Conservation (phyloP, 2,113 vertebrate genomes). For the Eublepharis macularius region DNA sequence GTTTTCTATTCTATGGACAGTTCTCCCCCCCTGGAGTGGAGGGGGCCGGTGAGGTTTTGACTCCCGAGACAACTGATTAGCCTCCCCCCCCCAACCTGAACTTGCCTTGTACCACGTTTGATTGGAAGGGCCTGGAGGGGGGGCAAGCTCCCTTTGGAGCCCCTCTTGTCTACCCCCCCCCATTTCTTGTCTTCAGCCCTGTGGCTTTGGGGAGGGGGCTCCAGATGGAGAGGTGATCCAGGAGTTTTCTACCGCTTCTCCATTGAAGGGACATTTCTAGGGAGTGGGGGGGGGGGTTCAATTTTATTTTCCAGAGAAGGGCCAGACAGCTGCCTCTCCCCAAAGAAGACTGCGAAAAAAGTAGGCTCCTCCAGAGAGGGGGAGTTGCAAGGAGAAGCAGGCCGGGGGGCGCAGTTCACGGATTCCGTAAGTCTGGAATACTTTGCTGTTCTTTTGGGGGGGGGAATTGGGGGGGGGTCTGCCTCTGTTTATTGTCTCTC, state of each 20-base stretch:
- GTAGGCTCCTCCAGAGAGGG: not conserved
- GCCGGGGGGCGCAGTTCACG: conserved; percentile 11
- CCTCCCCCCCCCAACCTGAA: not conserved
- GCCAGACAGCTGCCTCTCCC: not conserved
- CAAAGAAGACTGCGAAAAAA: not conserved
- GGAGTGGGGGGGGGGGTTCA: not conserved
- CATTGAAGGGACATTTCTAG: not conserved
- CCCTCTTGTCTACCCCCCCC: not conserved
- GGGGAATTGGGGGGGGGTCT: not conserved
- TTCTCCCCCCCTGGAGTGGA: conserved; percentile 1
- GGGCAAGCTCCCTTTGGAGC: not conserved
- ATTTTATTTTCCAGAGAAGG: not conserved
- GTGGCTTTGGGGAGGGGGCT: not conserved
- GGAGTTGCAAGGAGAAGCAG: not conserved
- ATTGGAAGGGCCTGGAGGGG: not conserved
- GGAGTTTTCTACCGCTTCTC: not conserved
- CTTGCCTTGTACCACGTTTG: not conserved
- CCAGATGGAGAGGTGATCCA: not conserved
- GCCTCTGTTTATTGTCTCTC: not conserved
- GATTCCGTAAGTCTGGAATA: conserved; percentile 25
- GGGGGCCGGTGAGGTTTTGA: not conserved
- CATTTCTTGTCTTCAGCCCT: not conserved
- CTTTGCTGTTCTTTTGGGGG: not conserved
- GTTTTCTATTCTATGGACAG: conserved; percentile 20
- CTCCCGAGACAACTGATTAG: not conserved